phyloP scores from a whole-genome alignment of 2,888 invertebrate species.

The Cyclophora punctaria region DNA sequence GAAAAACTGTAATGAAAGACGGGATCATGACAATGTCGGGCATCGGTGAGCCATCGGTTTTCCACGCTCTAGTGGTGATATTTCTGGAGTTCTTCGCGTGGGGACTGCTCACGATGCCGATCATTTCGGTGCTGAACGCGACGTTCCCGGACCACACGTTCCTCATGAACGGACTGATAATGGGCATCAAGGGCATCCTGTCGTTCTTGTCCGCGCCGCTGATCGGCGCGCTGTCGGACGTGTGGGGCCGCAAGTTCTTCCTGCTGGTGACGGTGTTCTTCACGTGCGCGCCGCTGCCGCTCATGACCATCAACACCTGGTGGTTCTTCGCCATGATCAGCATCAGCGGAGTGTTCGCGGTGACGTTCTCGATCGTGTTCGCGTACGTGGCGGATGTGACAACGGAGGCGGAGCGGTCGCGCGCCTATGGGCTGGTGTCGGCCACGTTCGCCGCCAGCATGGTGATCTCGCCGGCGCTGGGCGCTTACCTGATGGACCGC shows the following conservation, averaged over 20 bases:
- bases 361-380: constrained; percentile 99
- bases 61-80: constrained; percentile 99
- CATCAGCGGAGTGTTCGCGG: constrained; percentile 98
- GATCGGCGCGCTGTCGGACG: constrained; percentile 97
- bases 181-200: constrained; percentile 98
- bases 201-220: constrained; percentile 98
- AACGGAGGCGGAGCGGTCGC: constrained; percentile 94
- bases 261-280: constrained; percentile 98
- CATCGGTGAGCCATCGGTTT: constrained; percentile 95
- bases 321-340: constrained; percentile 99
- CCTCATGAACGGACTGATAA: constrained; percentile 99
- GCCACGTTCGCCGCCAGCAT: constrained; percentile 99
- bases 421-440: constrained; percentile 97
- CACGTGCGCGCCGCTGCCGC: constrained; percentile 98
- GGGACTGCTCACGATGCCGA: constrained; percentile 98
- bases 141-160: constrained; percentile 99
- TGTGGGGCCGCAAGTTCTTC: constrained; percentile 99
- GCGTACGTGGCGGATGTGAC: constrained; percentile 99
- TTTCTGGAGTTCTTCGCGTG: constrained; percentile 99
- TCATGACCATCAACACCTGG: constrained; percentile 99
- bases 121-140: constrained; percentile 94
- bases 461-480: constrained; percentile 98
- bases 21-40: constrained; percentile 91
- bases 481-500: constrained; percentile 89
- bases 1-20: constrained; percentile 91